Conservation (phyloP, 1,140 invertebrate species). For the Anoplolepis gracilipes region DNA sequence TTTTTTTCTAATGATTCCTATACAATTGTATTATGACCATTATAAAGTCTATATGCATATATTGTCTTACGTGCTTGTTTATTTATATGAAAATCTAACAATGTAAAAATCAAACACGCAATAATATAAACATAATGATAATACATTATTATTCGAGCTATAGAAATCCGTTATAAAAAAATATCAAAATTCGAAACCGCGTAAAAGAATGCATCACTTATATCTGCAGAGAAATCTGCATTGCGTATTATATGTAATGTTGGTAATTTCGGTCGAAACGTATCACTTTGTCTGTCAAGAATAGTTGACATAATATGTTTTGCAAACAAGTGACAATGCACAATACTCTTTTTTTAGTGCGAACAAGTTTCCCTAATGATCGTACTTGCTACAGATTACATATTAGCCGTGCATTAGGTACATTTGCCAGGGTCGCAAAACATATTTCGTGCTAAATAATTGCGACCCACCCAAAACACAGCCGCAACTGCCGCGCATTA, state of each 20-base stretch:
- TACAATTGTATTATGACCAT: not conserved
- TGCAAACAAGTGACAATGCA: not conserved
- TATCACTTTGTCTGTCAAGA: constrained; percentile 29
- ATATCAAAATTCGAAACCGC: not conserved
- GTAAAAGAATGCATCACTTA: constrained; percentile 27
- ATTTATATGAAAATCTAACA: constrained; percentile 31
- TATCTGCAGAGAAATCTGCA: constrained; percentile 31
- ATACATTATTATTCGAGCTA: not conserved
- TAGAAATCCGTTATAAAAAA: constrained; percentile 22
- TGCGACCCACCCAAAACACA: constrained; percentile 59
- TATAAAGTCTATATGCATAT: not conserved
- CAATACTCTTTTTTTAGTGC: constrained; percentile 11
- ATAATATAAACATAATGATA: not conserved
- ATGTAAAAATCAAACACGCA: not conserved
- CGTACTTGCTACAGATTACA: constrained; percentile 70
- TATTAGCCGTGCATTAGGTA: constrained; percentile 72
- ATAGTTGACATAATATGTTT: constrained; percentile 17
- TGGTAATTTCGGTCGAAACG: not conserved
- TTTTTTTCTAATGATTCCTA: not conserved
- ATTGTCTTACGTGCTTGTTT: not conserved
- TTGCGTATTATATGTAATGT: constrained; percentile 9
- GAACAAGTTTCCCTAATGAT: constrained; percentile 68
- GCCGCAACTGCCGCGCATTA: constrained; percentile 71
- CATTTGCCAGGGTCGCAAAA: constrained; percentile 67
- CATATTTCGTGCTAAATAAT: constrained; percentile 74